A percentile compares a stretch with the other conserved stretches of the same genome.
phyloP scores from a whole-genome alignment of 2,888 invertebrate species.

The Eupithecia exiguata region DNA sequence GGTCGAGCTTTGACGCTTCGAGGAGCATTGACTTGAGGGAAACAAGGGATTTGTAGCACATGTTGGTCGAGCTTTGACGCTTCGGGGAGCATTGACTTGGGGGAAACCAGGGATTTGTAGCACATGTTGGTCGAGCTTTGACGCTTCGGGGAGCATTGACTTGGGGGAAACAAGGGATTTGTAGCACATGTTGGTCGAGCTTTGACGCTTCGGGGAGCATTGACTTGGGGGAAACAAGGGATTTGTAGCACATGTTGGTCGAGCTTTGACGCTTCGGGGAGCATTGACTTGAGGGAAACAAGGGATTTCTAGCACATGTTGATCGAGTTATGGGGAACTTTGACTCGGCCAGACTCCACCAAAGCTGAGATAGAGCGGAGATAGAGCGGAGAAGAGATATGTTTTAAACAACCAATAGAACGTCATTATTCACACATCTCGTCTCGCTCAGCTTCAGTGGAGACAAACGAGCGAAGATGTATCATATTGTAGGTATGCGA shows the following conservation, averaged over 20 bases:
- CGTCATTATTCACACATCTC: too few species aligned
- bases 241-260: neutral
- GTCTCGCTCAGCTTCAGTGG: too few species aligned
- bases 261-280: too few species aligned
- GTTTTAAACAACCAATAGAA: too few species aligned
- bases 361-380: too few species aligned
- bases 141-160: conserved; percentile 55
- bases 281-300: conserved; percentile 48
- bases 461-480: too few species aligned
- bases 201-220: conserved; percentile 57
- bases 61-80: too few species aligned
- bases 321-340: neutral
- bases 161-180: conserved; percentile 46
- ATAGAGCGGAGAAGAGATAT: too few species aligned
- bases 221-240: conserved; percentile 48
- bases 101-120: conserved; percentile 41
- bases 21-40: conserved; percentile 51
- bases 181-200: neutral
- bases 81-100: conserved; percentile 54
- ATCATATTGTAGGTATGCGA: too few species aligned
- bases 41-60: conserved; percentile 28
- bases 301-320: conserved; percentile 9
- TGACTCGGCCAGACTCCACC: neutral
- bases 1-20: too few species aligned
- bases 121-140: neutral